These are phyloP conservation scores for Cercopithecus mona DNA, from an alignment of 2,113 vertebrate species.

Conservation along the genomic window DNA sequence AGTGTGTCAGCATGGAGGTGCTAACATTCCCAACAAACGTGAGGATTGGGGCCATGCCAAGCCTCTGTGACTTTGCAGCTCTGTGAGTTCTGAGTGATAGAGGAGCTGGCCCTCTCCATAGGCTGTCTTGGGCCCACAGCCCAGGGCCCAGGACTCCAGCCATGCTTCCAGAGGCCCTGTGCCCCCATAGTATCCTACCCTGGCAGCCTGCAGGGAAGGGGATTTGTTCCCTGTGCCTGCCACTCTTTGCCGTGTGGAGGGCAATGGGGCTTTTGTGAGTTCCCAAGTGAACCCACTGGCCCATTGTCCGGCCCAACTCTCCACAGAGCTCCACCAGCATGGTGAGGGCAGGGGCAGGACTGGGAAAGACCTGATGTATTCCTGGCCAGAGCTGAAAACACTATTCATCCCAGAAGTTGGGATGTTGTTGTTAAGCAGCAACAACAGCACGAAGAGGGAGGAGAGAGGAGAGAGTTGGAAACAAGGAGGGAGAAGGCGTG, in stretches of 20 bases:
- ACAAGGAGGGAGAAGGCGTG: background rate
- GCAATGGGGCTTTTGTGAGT: slow-evolving; percentile 51
- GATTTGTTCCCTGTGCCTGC: slow-evolving; percentile 52
- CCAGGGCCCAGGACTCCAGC: background rate
- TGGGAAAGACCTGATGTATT: slow-evolving; percentile 57
- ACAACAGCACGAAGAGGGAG: slow-evolving; percentile 23
- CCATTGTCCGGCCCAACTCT: slow-evolving; percentile 45
- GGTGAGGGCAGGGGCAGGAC: background rate
- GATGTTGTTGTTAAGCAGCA: background rate
- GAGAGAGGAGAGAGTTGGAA: background rate
- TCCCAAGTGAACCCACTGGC: slow-evolving; percentile 24
- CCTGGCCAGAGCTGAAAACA: slow-evolving; percentile 59
- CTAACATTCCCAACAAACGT: background rate
- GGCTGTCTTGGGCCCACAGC: background rate
- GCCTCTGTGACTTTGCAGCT: background rate
- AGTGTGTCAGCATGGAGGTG: background rate
- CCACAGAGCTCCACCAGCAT: background rate
- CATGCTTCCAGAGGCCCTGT: background rate
- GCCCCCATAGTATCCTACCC: background rate
- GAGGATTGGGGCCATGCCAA: background rate
- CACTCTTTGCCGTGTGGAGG: background rate
- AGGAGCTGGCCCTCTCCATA: background rate
- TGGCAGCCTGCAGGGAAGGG: background rate
- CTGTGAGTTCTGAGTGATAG: background rate
- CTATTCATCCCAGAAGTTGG: background rate